These are phyloP conservation scores for Sphaeramia orbicularis DNA, from an alignment of 2,797 vertebrate genomes.

Conservation along the genomic window DNA sequence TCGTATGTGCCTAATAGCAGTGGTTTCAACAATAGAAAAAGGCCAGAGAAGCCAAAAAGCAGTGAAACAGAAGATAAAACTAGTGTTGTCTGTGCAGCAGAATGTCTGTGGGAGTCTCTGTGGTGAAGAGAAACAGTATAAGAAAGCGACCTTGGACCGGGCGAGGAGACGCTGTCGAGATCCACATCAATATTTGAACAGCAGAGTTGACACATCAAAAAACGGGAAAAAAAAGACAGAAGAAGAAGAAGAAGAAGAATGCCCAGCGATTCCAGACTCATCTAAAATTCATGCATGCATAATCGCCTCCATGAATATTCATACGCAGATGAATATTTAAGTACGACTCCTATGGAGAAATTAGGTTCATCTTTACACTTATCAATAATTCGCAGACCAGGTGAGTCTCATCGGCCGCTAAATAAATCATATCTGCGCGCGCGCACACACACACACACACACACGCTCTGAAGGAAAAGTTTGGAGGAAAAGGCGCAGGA, in stretches of 20 bases:
- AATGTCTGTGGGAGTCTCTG: slow-evolving; percentile 29
- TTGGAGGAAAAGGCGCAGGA: slow-evolving; percentile 70
- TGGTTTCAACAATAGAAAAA: too few relatives aligned
- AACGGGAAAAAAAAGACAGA: slow-evolving; percentile 12
- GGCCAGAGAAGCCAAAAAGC: neutral
- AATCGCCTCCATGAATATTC: slow-evolving; percentile 81
- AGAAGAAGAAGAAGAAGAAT: slow-evolving; percentile 47
- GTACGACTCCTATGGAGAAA: slow-evolving; percentile 77
- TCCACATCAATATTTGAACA: slow-evolving; percentile 79
- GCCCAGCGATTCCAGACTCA: slow-evolving; percentile 66
- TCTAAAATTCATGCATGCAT: slow-evolving; percentile 80
- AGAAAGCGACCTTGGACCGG: slow-evolving; percentile 67
- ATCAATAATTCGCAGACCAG: slow-evolving; percentile 81
- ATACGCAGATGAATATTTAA: slow-evolving; percentile 81
- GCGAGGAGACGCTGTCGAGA: slow-evolving; percentile 65
- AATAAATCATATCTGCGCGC: slow-evolving; percentile 69
- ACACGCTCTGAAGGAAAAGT: slow-evolving; percentile 59
- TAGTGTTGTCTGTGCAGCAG: slow-evolving; percentile 24
- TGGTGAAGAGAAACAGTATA: slow-evolving; percentile 32
- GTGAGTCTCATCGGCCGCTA: slow-evolving; percentile 67
- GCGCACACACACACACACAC: slow-evolving; percentile 18
- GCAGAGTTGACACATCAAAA: slow-evolving; percentile 77
- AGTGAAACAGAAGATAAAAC: slow-evolving; percentile 2
- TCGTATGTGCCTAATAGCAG: too few relatives aligned
- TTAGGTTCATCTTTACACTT: slow-evolving; percentile 82